Evolutionary conservation across 2,888 invertebrate genomes (phyloP), one percentile per base, ranked within the genome.

Genomic region (Epinotia ramella): DNA sequence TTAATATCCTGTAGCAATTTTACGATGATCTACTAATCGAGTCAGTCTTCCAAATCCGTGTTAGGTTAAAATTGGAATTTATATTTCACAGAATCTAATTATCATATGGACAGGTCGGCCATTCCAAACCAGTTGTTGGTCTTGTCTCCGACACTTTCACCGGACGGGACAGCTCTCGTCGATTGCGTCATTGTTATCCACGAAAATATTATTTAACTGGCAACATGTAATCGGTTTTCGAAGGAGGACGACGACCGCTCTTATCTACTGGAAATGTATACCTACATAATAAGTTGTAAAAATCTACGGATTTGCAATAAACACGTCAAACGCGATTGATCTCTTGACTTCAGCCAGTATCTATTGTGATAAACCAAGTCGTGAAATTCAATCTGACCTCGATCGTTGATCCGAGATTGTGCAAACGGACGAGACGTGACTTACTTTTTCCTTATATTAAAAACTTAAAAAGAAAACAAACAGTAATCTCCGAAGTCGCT

Each of bases 91-190:
- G 67, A 62, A 72, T 63, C 57, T 46, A 67, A 76, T 72, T 67
- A 67, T 62, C 65, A 72, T 76, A 66, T 57, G 57, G 62, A 59
- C 73, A 57, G 71, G 69, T 68, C 28, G 64, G 57, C 70, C 56
- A 79, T 20, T 63, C 64, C 65, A 79, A 81, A 84, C 84, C 81
- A 81, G 84, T 85, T 77, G 84, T 85, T 77, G 59, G 62, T 73
- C 76, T 70, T 75, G 73, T 80, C 80, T 76, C 81, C 79, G 81
- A 80, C 83, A 87, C 88, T 88, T 88, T 88, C 87, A 84, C 87
- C 85, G 79, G 77, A 84, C 87, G 84, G 79, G 77, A 68, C 79
- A 77, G 77, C 73, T 63, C 73, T 76, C 67, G 77, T 73, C 69
- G 73, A 78, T 84, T 85, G 80, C 81, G 80, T 83, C 82, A 83